Conservation (phyloP, 1,140 invertebrate species). For the Formica selysi region DNA sequence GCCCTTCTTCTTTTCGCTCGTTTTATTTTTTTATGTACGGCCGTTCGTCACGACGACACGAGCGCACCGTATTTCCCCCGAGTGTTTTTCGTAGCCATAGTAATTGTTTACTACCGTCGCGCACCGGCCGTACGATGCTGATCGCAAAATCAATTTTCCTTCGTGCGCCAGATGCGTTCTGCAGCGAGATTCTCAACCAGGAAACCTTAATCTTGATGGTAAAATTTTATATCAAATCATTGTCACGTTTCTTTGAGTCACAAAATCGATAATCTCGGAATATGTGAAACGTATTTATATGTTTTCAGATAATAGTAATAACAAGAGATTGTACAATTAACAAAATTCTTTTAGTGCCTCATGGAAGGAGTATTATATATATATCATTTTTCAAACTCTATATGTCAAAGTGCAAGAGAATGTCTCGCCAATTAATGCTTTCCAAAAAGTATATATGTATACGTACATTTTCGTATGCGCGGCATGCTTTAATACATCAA, state of each 20-base stretch:
- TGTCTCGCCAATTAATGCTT: neutral
- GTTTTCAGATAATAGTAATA: slow-evolving; percentile 23
- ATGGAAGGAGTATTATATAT: neutral
- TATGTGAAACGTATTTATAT: too few species aligned
- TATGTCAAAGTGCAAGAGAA: neutral
- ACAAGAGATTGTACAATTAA: neutral
- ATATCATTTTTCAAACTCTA: neutral
- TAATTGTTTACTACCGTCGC: slow-evolving; percentile 60
- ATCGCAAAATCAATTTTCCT: slow-evolving; percentile 57
- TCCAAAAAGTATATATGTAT: neutral
- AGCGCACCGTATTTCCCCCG: slow-evolving; percentile 63
- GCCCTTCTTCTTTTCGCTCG: neutral
- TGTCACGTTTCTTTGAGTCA: neutral
- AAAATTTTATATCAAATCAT: slow-evolving; percentile 32
- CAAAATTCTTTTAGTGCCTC: neutral
- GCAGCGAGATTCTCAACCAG: neutral
- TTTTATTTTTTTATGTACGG: slow-evolving; percentile 58
- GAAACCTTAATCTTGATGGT: slow-evolving; percentile 8
- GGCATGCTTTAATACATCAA: neutral
- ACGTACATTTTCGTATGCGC: neutral
- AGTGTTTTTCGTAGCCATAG: slow-evolving; percentile 66
- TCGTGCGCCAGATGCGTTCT: slow-evolving; percentile 3
- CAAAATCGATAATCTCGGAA: neutral
- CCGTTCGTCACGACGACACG: slow-evolving; percentile 61
- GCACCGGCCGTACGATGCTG: slow-evolving; percentile 40